Base-by-base conservation (phyloP, 2,113 vertebrate genomes). In the Agapornis roseicollis region DNA sequence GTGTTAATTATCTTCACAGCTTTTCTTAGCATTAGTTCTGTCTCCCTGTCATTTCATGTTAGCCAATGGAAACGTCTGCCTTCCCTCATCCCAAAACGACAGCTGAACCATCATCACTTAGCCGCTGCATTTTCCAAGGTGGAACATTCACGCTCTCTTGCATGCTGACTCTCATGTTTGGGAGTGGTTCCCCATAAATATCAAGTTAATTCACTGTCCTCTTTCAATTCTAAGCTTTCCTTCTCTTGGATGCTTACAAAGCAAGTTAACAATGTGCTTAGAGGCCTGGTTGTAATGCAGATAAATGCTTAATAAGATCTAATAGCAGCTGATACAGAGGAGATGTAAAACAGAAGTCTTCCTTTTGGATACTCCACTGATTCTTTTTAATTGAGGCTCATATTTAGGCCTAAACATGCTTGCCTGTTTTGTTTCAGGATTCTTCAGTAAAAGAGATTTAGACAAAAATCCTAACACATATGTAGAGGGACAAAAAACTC, bases 101-200 rank as follows among this genome's bases (percentile, higher is more conserved):
- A 50, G 76, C 63, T 49, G 53, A 93, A 56, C 66, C 56, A 23
- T 50, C 66, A 35, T 50, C 66, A 35, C 41, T 90, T 37, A 78
- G 31, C 41, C 77, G 37, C 1, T 5, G 77, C 60, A 47, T 92
- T 96, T 96, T 94, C 94, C 61, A 50, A 92, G 70, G 47, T 27
- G 52, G 80, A 90, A 84, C 24, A 23, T 35, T 71, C 25, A 82
- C 0, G 2, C n/a, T 83, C 91, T 70, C 37, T 56, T 23, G 85
- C 49, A 42, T 8, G 66, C 74, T 89, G 89, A 92, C 64, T 72
- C 52, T 88, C 41, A 80, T 23, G 33, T 80, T 77, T 93, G 93
- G 94, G 88, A 95, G 93, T 82, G 89, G 93, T 41, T 95, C n/a
- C 10, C 46, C 46, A 74, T 85, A 88, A 93, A 94, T 70, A 91